Conservation (phyloP, 1,140 invertebrate genomes). For the Chelonus insularis region DNA sequence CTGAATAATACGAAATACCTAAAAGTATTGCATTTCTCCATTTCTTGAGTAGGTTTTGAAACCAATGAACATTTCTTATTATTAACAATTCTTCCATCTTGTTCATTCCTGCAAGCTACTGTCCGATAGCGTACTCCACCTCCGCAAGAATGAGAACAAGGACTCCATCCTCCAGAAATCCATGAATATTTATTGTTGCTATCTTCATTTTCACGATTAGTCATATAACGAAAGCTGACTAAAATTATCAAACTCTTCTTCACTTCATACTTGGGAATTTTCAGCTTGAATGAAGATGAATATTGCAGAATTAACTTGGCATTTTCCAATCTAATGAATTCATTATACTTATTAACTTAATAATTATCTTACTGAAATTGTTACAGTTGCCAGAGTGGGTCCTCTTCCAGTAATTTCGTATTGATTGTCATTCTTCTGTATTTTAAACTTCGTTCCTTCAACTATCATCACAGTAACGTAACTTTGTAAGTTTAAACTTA, state of each 20-base stretch:
- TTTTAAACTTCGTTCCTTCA: constrained; percentile 62
- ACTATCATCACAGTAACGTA: constrained; percentile 46
- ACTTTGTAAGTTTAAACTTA: constrained; percentile 39
- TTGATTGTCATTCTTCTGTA: constrained; percentile 54
- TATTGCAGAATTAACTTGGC: too few species aligned
- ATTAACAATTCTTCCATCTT: constrained; percentile 56
- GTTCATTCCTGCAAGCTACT: constrained; percentile 59
- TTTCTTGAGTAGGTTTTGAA: constrained; percentile 52
- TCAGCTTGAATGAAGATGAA: constrained; percentile 33
- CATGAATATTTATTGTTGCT: constrained; percentile 58
- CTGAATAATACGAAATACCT: too few species aligned
- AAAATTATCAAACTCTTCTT: constrained; percentile 44
- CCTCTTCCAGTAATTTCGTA: constrained; percentile 63
- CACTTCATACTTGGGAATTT: constrained; percentile 32
- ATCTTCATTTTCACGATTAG: constrained; percentile 45
- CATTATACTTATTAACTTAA: not conserved
- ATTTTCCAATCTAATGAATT: not conserved
- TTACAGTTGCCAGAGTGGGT: constrained; percentile 63
- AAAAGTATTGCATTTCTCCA: constrained; percentile 60
- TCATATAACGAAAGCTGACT: constrained; percentile 42
- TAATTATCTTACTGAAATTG: constrained; percentile 61
- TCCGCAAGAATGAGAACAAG: constrained; percentile 64
- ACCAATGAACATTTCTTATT: constrained; percentile 56
- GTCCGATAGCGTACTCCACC: constrained; percentile 59
- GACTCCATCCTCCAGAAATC: constrained; percentile 62